Conservation (phyloP, 2,113 vertebrate genomes). For the Istiophorus platypterus region DNA sequence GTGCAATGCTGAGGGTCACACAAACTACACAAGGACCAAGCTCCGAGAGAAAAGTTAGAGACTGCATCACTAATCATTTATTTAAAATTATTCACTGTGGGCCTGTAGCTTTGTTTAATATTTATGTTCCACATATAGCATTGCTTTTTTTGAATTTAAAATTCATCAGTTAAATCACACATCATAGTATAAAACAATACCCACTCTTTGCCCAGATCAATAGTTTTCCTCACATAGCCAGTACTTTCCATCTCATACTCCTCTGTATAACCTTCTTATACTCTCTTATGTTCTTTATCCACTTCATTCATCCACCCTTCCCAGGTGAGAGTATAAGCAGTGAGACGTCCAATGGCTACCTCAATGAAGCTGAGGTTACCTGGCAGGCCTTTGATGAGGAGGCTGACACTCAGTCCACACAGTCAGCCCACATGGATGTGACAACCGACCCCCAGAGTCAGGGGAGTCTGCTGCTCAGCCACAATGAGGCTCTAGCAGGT, state of each 20-base stretch:
- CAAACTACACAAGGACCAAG: conserved; percentile 70
- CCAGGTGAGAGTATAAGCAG: conserved; percentile 93
- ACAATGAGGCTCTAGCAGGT: conserved; percentile 91
- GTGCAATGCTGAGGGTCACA: conserved; percentile 82
- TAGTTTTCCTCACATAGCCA: background rate
- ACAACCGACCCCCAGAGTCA: conserved; percentile 85
- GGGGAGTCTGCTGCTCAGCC: conserved; percentile 90
- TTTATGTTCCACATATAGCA: background rate
- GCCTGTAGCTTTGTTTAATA: conserved; percentile 1
- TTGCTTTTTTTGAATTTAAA: background rate
- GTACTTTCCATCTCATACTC: background rate
- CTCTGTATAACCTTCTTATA: background rate
- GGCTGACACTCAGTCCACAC: conserved; percentile 85
- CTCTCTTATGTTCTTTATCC: background rate
- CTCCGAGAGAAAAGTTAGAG: conserved; percentile 92
- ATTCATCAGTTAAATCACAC: background rate
- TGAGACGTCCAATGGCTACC: conserved; percentile 88
- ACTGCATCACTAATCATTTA: background rate
- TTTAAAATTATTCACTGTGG: background rate
- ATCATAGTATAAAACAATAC: background rate
- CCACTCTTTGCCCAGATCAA: background rate
- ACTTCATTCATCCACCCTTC: background rate
- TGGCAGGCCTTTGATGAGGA: conserved; percentile 92
- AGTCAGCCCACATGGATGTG: conserved; percentile 83
- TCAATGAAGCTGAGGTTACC: conserved; percentile 86